Evolutionary conservation across 2,888 invertebrate genomes (phyloP).

Genomic region (Dermolepida albohirtum): DNA sequence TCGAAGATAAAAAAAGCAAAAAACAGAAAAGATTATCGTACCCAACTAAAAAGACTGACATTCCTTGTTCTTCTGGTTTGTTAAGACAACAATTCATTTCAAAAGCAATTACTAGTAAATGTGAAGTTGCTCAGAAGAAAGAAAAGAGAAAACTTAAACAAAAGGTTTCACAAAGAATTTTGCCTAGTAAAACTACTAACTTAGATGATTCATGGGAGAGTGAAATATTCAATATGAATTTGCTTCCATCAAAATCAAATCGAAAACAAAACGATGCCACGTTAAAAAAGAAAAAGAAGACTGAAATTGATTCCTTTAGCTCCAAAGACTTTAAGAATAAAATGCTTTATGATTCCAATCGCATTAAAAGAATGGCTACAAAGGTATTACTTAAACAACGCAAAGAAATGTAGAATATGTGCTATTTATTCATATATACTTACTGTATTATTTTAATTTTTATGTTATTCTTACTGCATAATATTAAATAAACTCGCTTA

Average conservation of each 20-base stretch:
- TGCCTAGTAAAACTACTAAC: constrained; percentile 12
- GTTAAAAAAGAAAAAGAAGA: constrained; percentile 37
- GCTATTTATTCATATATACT: constrained; percentile 21
- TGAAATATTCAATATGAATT: constrained; percentile 24
- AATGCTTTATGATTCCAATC: constrained; percentile 55
- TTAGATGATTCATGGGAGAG: constrained; percentile 41
- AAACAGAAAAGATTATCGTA: constrained; percentile 5
- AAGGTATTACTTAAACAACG: constrained; percentile 54
- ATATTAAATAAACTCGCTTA: too few relatives aligned
- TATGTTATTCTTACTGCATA: constrained; percentile 8
- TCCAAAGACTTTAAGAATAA: constrained; percentile 60
- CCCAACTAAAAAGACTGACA: constrained; percentile 24
- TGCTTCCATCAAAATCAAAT: constrained; percentile 39
- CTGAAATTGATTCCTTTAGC: constrained; percentile 30
- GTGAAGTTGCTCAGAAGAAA: constrained; percentile 9
- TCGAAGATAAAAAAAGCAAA: constrained; percentile 3
- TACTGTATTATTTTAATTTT: constrained; percentile 15
- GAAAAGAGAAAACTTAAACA: constrained; percentile 20
- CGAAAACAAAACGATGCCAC: constrained; percentile 20
- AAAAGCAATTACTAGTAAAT: constrained; percentile 7
- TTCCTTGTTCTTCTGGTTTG: constrained; percentile 29
- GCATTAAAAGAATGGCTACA: constrained; percentile 54
- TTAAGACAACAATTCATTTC: constrained; percentile 1
- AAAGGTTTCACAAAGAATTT: constrained; percentile 16
- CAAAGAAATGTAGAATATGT: constrained; percentile 32